Evolutionary conservation across 2,888 invertebrate genomes (phyloP), one percentile per base, ranked within the genome.

Genomic region (Agriopis aurantiaria): DNA sequence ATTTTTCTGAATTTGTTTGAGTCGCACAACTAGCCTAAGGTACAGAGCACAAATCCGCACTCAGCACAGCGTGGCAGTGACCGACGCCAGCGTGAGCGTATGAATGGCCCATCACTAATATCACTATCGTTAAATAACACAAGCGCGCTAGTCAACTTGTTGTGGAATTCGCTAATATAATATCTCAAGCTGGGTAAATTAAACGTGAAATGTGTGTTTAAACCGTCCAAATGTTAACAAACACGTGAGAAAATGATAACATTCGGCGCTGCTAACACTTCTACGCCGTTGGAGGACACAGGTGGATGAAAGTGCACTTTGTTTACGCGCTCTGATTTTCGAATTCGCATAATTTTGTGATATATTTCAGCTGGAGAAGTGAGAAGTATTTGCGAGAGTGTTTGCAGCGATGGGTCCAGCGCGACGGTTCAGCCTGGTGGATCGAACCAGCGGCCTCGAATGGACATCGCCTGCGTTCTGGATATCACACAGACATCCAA

Each of bases 391-490:
- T 94, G 94, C 82, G 95, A 94, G 80, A 95, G 95, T 85, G 85
- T 94, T 63, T 93, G 94, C 81, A 95, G 95, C 75, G 94, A 95
- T 92, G 94, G 94, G 11, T 95, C 95, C n/a, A 92, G 86, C 75
- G 92, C 94, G 51, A 95, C 94, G 8, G 91, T 94, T 48, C 94
- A 94, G 78, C 84, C 92, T 17, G 89, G 91, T 59, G 87, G 82
- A 45, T 80, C 88, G 0, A 92, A 89, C 77, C 90, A 89, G 73
- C 85, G 96, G 77, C 96, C 96, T 40, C 95, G 96, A 79, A 98
- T 98, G 97, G 98, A 98, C 88, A 97, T 98, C 73, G 98, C 97
- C 63, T 98, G 98, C 92, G 97, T 98, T 75, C 95, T 98, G 80
- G 98, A 98, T 92, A 89, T 97, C 71, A 96, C 96, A 80, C 96